phyloP scores from a whole-genome alignment of 1,140 invertebrate species.

The Zaprionus ghesquierei region DNA sequence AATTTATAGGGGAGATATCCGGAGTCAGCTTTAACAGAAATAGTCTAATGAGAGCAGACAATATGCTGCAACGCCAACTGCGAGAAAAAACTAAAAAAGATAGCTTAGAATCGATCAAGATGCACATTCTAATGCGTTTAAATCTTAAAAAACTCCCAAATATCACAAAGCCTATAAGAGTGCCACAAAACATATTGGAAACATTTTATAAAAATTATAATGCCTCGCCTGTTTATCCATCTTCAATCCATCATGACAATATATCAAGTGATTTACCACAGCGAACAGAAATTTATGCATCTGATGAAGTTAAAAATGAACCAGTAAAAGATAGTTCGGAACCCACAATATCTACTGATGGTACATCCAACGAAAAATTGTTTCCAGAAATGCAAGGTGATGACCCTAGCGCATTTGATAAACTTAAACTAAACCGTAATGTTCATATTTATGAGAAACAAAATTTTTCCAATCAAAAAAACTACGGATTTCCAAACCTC shows the following conservation, averaged over 20 bases:
- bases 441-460: constrained; percentile 1
- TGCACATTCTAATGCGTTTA: constrained; percentile 72
- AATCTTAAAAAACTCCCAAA: constrained; percentile 68
- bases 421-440: constrained; percentile 15
- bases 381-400: constrained; percentile 60
- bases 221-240: constrained; percentile 12
- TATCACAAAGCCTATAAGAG: constrained; percentile 64
- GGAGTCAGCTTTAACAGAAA: constrained; percentile 50
- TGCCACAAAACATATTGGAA: constrained; percentile 68
- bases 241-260: not conserved
- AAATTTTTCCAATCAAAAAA: not conserved
- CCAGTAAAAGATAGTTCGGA: not conserved
- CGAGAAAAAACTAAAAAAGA: constrained; percentile 70
- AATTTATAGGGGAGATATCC: not conserved
- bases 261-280: not conserved
- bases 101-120: constrained; percentile 74
- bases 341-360: too few relatives aligned
- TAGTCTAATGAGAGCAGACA: constrained; percentile 52
- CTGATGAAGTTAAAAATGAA: not conserved
- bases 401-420: constrained; percentile 45
- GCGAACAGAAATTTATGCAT: not conserved
- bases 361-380: constrained; percentile 3
- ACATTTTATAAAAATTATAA: constrained; percentile 70
- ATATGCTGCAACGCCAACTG: constrained; percentile 56
- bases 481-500: not conserved